Conservation (phyloP, 2,888 invertebrate genomes). For the Hermaeophaga mercurialis region DNA sequence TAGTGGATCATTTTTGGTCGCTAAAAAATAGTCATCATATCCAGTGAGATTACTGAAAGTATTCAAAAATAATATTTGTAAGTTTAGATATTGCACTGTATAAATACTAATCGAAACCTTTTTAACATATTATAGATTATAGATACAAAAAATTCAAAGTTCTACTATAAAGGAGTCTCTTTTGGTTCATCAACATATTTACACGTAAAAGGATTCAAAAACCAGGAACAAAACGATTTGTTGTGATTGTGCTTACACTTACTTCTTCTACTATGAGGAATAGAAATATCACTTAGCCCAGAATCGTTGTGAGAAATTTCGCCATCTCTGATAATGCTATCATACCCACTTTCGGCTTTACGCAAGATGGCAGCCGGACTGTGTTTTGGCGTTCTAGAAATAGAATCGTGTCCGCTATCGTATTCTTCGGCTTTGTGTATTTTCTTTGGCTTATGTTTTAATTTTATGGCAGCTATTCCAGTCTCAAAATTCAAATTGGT, state of each 20-base stretch:
- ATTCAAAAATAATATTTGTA: no score
- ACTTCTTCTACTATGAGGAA: constrained; percentile 55
- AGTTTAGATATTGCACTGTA: no score
- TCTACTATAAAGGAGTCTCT: constrained; percentile 56
- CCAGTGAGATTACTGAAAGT: no score
- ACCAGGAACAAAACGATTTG: constrained; percentile 76
- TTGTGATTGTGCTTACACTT: constrained; percentile 72
- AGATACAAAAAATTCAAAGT: no score
- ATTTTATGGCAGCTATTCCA: constrained; percentile 67
- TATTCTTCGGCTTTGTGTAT: constrained; percentile 69
- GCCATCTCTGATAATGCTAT: constrained; percentile 86
- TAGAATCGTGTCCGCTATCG: constrained; percentile 84
- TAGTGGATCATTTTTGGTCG: no score
- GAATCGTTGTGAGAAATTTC: constrained; percentile 89
- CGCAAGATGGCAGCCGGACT: constrained; percentile 79
- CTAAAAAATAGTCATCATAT: no score
- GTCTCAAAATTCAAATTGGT: constrained; percentile 68
- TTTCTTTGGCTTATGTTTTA: constrained; percentile 66
- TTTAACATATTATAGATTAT: no score
- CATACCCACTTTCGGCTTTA: constrained; percentile 88
- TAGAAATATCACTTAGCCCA: constrained; percentile 61
- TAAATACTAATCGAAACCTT: no score
- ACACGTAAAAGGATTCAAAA: constrained; percentile 77
- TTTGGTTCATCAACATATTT: constrained; percentile 70
- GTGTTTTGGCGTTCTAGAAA: constrained; percentile 80